Evolutionary conservation across 2,888 invertebrate genomes (phyloP).

Genomic region (Xanthia togata): DNA sequence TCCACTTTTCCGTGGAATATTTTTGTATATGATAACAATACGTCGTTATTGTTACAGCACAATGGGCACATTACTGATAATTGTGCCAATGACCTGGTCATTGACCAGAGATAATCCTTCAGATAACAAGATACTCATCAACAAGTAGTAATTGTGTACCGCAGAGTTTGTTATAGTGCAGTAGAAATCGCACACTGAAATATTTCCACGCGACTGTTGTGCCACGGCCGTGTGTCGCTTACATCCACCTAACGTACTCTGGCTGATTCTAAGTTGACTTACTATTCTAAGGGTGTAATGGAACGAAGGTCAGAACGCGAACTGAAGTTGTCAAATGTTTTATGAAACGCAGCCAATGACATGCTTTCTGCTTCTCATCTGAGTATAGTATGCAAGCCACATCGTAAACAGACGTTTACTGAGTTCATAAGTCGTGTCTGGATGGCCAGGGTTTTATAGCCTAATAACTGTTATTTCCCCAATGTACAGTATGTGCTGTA

Average conservation of each 20-base stretch:
- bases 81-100: constrained; percentile 39
- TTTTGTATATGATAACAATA: constrained; percentile 41
- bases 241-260: no score
- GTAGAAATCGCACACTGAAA: constrained; percentile 46
- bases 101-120: constrained; percentile 55
- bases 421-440: neutral
- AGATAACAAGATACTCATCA: constrained; percentile 44
- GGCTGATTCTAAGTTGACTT: neutral
- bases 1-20: constrained; percentile 15
- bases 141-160: constrained; percentile 23
- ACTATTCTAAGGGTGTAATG: neutral
- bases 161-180: constrained; percentile 11
- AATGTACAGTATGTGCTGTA: neutral
- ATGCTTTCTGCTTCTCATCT: neutral
- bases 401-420: neutral
- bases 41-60: constrained; percentile 25
- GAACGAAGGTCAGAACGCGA: neutral
- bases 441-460: neutral
- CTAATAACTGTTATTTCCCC: neutral
- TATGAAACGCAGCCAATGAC: neutral
- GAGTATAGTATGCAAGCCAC: neutral
- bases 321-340: neutral
- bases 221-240: neutral
- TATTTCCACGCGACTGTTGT: constrained; percentile 37
- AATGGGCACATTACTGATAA: constrained; percentile 47